Evolutionary conservation across 2,797 vertebrate genomes (phyloP).

Genomic region (Morus bassanus): DNA sequence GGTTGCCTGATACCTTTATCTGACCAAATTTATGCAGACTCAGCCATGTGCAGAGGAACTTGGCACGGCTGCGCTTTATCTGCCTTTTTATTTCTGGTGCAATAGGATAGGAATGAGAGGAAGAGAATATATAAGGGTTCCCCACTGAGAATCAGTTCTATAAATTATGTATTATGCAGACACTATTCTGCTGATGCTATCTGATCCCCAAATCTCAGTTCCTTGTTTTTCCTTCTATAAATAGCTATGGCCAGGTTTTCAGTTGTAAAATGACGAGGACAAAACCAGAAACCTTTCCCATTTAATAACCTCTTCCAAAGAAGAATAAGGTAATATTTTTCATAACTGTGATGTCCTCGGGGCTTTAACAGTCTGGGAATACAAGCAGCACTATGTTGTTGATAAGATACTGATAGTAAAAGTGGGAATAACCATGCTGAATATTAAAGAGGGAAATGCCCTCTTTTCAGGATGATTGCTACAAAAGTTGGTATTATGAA

Average conservation of each 20-base stretch:
- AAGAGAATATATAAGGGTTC: constrained; percentile 52
- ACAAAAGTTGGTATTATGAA: background rate
- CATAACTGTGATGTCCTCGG: constrained; percentile 35
- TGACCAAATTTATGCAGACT: constrained; percentile 50
- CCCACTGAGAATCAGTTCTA: constrained; percentile 62
- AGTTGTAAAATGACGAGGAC: constrained; percentile 24
- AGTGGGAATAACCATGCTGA: constrained; percentile 19
- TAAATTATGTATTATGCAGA: constrained; percentile 73
- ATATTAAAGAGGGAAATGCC: constrained; percentile 36
- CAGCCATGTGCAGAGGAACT: constrained; percentile 42
- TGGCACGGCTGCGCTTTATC: constrained; percentile 29
- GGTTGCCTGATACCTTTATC: constrained; percentile 31
- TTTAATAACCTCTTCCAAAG: constrained; percentile 46
- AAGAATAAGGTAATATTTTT: constrained; percentile 44
- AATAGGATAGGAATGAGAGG: constrained; percentile 37
- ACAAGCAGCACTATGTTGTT: constrained; percentile 37
- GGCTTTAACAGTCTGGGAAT: constrained; percentile 49
- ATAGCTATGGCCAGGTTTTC: constrained; percentile 64
- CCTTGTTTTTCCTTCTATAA: constrained; percentile 71
- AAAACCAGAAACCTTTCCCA: constrained; percentile 45
- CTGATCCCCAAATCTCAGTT: constrained; percentile 62
- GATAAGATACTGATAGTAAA: constrained; percentile 33
- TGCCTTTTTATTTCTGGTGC: constrained; percentile 50
- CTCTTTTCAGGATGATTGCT: constrained; percentile 11
- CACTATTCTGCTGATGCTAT: constrained; percentile 65